Percentiles rank a stretch among this genome's conserved stretches.
phyloP scores from a whole-genome alignment of 2,113 vertebrate species.

The Barbus barbus region DNA sequence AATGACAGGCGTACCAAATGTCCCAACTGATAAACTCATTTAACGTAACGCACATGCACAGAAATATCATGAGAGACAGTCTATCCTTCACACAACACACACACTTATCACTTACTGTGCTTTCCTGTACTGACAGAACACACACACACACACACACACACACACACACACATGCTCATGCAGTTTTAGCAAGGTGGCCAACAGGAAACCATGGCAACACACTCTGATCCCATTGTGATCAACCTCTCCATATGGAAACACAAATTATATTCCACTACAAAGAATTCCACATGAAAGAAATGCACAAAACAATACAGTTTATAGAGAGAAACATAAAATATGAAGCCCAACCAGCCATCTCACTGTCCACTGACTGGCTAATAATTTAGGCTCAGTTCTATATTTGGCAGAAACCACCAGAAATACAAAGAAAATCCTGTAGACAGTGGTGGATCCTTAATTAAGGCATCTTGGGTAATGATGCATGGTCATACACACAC shows the following conservation, averaged over 20 bases:
- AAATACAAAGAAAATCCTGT: neutral
- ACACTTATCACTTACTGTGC: neutral
- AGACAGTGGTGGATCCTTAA: neutral
- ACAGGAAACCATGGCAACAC: conserved; percentile 63
- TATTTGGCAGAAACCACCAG: conserved; percentile 5
- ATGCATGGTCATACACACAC: neutral
- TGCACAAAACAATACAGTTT: neutral
- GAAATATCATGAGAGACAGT: neutral
- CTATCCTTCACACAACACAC: conserved; percentile 28
- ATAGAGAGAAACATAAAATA: neutral
- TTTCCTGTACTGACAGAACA: neutral
- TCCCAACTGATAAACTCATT: conserved; percentile 25
- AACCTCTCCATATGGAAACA: neutral
- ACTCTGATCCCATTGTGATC: conserved; percentile 8
- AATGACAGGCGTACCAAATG: neutral
- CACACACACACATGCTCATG: neutral
- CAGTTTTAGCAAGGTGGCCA: conserved; percentile 12
- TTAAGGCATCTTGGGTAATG: neutral
- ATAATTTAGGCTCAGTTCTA: conserved; percentile 6
- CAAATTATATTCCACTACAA: neutral
- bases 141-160: conserved; percentile 18
- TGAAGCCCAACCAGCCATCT: neutral
- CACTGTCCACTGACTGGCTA: neutral
- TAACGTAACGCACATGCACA: neutral
- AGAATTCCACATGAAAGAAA: neutral